These are phyloP conservation scores for Petrosia ficiformis DNA, from an alignment of 37 sponge, comb jelly and placozoan genomes.

Conservation along the genomic window DNA sequence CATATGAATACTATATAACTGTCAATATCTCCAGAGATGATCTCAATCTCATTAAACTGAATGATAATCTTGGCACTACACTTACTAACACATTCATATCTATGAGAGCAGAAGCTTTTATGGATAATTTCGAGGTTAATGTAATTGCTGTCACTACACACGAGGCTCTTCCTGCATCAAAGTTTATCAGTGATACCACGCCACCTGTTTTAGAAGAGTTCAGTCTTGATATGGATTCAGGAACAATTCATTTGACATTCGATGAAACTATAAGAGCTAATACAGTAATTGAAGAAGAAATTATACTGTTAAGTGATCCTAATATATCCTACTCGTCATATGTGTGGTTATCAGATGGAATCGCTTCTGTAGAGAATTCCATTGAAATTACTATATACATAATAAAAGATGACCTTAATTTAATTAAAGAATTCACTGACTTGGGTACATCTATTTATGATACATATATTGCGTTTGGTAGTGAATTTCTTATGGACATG, in stretches of 20 bases:
- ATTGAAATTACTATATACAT: constrained; percentile 57
- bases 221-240: constrained; percentile 59
- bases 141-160: constrained; percentile 51
- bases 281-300: constrained; percentile 48
- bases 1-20: constrained; percentile 77
- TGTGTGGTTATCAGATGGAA: constrained; percentile 39
- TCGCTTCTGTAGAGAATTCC: constrained; percentile 40
- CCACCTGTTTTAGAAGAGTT: constrained; percentile 64
- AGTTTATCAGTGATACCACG: constrained; percentile 56
- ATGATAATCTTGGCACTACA: constrained; percentile 53
- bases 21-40: constrained; percentile 63
- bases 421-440: constrained; percentile 49
- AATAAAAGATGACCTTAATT: constrained; percentile 50
- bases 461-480: constrained; percentile 64
- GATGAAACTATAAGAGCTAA: constrained; percentile 76
- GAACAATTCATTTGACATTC: constrained; percentile 63
- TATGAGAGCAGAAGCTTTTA: constrained; percentile 72
- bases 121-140: constrained; percentile 69
- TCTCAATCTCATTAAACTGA: constrained; percentile 71
- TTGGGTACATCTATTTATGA: constrained; percentile 37
- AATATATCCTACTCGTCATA: constrained; percentile 30
- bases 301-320: constrained; percentile 38
- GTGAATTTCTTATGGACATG: constrained; percentile 61
- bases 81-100: constrained; percentile 53
- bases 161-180: constrained; percentile 51